Evolutionary conservation across 2,113 vertebrate species (phyloP).

Genomic region (Maylandia zebra): DNA sequence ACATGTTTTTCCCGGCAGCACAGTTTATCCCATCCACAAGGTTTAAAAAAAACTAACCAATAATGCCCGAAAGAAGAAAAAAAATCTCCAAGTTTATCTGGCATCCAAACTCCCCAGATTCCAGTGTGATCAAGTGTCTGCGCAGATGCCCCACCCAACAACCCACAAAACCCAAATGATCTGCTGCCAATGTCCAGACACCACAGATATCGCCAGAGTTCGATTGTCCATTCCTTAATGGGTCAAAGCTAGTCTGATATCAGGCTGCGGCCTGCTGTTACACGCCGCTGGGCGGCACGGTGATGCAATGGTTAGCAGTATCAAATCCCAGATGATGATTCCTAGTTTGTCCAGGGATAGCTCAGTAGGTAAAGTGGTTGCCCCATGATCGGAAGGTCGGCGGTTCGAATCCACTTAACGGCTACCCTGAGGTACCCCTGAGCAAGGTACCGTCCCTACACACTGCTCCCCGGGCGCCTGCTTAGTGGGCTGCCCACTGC

Average conservation of each 20-base stretch:
- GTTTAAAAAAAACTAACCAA: not conserved
- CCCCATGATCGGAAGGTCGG: too few species aligned
- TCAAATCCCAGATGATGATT: not conserved
- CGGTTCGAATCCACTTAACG: too few species aligned
- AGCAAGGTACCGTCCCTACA: too few species aligned
- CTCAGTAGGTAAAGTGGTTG: too few species aligned
- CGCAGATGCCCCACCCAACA: not conserved
- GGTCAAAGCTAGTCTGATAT: not conserved
- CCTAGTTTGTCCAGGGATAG: not conserved
- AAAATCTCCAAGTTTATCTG: not conserved
- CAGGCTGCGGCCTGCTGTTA: not conserved
- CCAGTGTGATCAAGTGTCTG: not conserved
- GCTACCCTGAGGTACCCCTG: too few species aligned
- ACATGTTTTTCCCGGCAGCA: not conserved
- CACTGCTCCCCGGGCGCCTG: too few species aligned
- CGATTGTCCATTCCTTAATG: not conserved
- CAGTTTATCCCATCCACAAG: not conserved
- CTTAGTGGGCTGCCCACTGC: too few species aligned
- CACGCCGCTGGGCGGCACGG: rapidly evolving
- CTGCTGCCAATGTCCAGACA: not conserved
- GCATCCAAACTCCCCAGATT: not conserved
- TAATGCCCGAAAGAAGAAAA: not conserved
- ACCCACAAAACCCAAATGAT: not conserved
- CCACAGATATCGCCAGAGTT: not conserved
- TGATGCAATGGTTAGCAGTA: not conserved